These are phyloP conservation scores for Acomys russatus DNA, from an alignment of 2,797 vertebrate genomes.

Conservation along the genomic window DNA sequence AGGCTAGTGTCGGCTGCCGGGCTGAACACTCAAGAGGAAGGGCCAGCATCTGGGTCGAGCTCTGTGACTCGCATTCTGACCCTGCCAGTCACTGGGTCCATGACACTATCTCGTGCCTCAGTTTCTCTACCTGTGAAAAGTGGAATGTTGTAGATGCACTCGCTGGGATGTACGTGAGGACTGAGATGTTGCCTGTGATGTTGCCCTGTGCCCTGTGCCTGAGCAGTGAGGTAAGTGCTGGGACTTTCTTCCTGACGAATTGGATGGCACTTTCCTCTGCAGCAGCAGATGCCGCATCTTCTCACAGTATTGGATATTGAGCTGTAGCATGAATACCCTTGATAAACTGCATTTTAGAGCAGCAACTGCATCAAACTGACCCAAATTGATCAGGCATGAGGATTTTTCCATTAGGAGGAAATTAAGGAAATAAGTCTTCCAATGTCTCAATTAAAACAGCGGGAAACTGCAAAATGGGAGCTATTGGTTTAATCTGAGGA, in stretches of 20 bases:
- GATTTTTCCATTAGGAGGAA: slow-evolving; percentile 88
- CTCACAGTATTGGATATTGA: slow-evolving; percentile 82
- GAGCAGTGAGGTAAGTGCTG: not conserved
- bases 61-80: not conserved
- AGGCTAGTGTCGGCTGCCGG: not conserved
- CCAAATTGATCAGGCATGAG: slow-evolving; percentile 85
- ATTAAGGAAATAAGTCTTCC: slow-evolving; percentile 87
- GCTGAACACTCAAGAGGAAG: not conserved
- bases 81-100: not conserved
- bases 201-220: not conserved
- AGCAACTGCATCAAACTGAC: slow-evolving; percentile 82
- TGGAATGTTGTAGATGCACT: not conserved
- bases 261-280: not conserved
- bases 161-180: not conserved
- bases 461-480: slow-evolving; percentile 51
- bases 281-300: slow-evolving; percentile 68
- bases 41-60: too few relatives aligned
- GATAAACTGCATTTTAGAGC: slow-evolving; percentile 85
- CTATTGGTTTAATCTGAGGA: slow-evolving; percentile 49
- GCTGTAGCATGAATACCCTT: slow-evolving; percentile 80
- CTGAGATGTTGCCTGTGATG: not conserved
- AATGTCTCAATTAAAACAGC: slow-evolving; percentile 81
- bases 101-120: not conserved
- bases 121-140: not conserved
- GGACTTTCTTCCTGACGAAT: not conserved